Evolutionary conservation across 2,113 vertebrate genomes (phyloP), one percentile per base, ranked within the genome.

Genomic region (Cettia cetti): DNA sequence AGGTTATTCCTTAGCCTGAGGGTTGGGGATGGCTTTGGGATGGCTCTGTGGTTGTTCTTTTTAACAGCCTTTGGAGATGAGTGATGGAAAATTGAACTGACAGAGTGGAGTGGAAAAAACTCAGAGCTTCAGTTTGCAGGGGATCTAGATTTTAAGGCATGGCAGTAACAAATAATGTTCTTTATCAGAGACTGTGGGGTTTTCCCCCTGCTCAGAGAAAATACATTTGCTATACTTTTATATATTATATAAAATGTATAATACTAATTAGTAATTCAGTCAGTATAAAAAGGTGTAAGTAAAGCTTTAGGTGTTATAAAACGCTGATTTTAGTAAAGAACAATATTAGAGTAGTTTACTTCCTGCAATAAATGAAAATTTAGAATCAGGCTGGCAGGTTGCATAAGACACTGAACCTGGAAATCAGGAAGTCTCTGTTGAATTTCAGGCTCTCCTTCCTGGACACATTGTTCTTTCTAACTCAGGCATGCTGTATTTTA

Each of bases 351-450:
- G 28, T 31, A 9, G 18, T 42, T 91, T 30, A 16, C 39, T 86
- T 92, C 71, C 64, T 83, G 72, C n/a, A 56, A 1, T 80, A 44
- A 54, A 24, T 53, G 44, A 40, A 50, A 42, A 22, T 22, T 47
- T 63, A 2, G 6, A 45, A 7, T 60, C 22, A 21, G 56, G 39
- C 60, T 66, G 16, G 27, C 30, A 68, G 65, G 69, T 84, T 89
- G 77, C 47, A 18, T 66, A 33, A 71, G 56, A 60, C 69, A 2
- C 44, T 42, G 72, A 84, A 81, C 77, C 92, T 94, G 71, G 92
- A 92, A 84, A 87, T 91, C 72, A 63, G 84, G 84, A 94, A 92
- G 87, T 59, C 26, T 65, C 50, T 83, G 45, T 82, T 90, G 9
- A 39, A 61, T 72, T 80, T 85, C 79, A 79, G 54, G 30, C 50